A percentile compares a stretch with the other conserved stretches of the same genome.
These are phyloP conservation scores for Scalopus aquaticus DNA, from an alignment of 2,113 vertebrate species.

Conservation along the genomic window DNA sequence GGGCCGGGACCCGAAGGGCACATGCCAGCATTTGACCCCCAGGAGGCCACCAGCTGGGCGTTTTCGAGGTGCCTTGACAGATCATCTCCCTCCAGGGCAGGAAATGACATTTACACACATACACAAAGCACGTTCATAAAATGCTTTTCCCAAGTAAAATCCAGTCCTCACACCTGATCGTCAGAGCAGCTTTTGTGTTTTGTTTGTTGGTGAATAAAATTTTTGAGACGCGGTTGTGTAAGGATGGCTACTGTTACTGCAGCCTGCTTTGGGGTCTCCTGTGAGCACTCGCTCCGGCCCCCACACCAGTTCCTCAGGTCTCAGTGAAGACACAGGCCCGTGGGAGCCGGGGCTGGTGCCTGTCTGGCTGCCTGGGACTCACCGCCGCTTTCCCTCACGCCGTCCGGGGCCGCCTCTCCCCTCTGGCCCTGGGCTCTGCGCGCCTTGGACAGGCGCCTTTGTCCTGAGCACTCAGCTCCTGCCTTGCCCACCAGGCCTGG, in stretches of 20 bases:
- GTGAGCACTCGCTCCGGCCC: rapidly evolving
- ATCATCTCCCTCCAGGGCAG: neutral
- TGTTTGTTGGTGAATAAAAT: neutral
- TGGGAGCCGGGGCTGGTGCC: too few relatives aligned
- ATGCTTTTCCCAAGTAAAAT: neutral
- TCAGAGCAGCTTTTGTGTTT: neutral
- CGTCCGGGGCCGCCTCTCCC: neutral
- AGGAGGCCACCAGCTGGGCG: too few relatives aligned
- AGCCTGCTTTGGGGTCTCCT: neutral
- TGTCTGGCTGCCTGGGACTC: neutral
- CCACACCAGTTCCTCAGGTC: neutral
- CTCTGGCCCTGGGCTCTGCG: neutral
- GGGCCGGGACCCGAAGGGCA: too few relatives aligned
- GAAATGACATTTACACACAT: neutral
- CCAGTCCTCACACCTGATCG: neutral
- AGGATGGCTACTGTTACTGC: neutral
- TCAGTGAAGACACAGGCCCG: too few relatives aligned
- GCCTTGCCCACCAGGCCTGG: neutral
- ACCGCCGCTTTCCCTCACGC: neutral
- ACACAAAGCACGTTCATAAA: neutral
- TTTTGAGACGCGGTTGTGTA: neutral
- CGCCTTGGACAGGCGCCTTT: neutral
- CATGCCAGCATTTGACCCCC: neutral
- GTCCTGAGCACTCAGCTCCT: neutral
- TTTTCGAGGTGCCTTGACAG: neutral